phyloP scores from a whole-genome alignment of 2,797 vertebrate genomes.

The Rhinella marina region DNA sequence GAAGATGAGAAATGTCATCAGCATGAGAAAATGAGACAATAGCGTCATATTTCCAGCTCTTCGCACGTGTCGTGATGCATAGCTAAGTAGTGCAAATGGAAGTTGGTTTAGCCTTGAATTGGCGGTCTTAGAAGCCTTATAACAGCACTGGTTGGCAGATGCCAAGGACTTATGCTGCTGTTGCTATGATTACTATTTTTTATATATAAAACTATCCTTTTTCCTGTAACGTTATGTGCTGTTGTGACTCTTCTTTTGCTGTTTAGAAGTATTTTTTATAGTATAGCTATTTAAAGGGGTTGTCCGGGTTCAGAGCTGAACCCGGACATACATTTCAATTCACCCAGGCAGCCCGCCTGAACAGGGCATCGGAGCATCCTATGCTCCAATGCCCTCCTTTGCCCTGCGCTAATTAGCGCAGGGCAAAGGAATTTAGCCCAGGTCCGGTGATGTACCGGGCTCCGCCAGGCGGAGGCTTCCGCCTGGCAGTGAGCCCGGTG shows the following conservation, averaged over 20 bases:
- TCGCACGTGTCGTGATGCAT: conserved; percentile 26
- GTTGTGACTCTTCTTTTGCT: not conserved
- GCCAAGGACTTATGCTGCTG: conserved; percentile 9
- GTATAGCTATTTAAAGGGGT: too few relatives aligned
- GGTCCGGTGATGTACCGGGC: too few relatives aligned
- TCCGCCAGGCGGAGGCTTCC: too few relatives aligned
- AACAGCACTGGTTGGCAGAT: conserved; percentile 19
- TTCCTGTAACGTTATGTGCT: not conserved
- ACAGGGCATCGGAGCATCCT: too few relatives aligned
- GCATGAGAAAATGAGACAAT: not conserved
- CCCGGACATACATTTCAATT: too few relatives aligned
- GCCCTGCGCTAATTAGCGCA: too few relatives aligned
- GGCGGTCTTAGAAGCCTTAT: not conserved
- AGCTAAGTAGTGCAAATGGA: not conserved
- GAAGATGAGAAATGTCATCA: not conserved
- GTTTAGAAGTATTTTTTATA: not conserved
- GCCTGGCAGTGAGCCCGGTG: too few relatives aligned
- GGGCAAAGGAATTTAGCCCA: too few relatives aligned
- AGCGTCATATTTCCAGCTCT: not conserved
- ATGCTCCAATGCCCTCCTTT: too few relatives aligned
- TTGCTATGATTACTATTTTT: not conserved
- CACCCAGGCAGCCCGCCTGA: too few relatives aligned
- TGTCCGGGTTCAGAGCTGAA: too few relatives aligned
- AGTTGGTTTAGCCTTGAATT: not conserved
- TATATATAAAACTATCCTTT: not conserved